phyloP scores from a whole-genome alignment of 92 coral and sea anemone species.

The Anthopleura xanthogrammica region DNA sequence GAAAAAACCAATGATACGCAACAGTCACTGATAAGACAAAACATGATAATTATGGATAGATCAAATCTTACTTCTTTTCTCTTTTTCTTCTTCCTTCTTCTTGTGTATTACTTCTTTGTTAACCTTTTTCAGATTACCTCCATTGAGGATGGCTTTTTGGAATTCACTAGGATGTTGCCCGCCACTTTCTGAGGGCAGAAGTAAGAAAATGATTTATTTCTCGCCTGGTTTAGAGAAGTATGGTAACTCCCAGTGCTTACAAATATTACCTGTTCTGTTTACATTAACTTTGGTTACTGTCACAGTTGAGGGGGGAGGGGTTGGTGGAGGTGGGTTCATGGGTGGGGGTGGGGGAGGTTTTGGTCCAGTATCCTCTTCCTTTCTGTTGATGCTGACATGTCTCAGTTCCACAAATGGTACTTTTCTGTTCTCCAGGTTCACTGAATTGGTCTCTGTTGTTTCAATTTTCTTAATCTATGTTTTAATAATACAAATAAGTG shows the following conservation, averaged over 20 bases:
- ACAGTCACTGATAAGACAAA: not conserved
- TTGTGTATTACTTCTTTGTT: conserved; percentile 66
- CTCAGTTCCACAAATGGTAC: conserved; percentile 67
- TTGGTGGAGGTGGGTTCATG: conserved; percentile 10
- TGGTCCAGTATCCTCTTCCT: conserved; percentile 30
- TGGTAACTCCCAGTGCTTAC: not conserved
- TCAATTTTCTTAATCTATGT: conserved; percentile 16
- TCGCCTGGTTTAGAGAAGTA: no score
- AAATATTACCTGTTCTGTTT: not conserved
- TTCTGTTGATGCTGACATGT: conserved; percentile 46
- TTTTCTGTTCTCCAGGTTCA: conserved; percentile 22
- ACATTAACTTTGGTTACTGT: conserved; percentile 7
- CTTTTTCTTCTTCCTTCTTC: conserved; percentile 56
- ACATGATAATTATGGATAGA: not conserved
- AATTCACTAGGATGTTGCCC: conserved; percentile 42
- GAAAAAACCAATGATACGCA: not conserved
- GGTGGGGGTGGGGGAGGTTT: conserved; percentile 61
- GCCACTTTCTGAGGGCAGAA: conserved; percentile 6
- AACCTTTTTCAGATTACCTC: conserved; percentile 67
- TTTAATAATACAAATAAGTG: not conserved
- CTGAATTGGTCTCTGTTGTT: conserved; percentile 20
- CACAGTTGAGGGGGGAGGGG: conserved; percentile 1
- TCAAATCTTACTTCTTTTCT: conserved; percentile 52
- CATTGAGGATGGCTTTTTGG: conserved; percentile 63
- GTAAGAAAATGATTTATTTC: no score